These are phyloP conservation scores for Anthophora plumipes DNA, from an alignment of 2,888 invertebrate genomes.

Conservation along the genomic window DNA sequence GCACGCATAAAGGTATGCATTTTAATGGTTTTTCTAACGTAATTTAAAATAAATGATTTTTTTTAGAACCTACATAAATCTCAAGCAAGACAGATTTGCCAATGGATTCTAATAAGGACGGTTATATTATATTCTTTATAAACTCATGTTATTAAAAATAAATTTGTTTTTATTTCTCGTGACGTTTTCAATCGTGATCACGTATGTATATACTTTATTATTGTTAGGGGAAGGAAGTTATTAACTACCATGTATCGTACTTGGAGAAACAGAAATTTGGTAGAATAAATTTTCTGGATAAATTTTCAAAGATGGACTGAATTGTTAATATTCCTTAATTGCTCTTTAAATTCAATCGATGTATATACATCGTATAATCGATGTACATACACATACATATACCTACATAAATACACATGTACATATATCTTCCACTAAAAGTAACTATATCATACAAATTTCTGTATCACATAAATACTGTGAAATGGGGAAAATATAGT, in stretches of 20 bases:
- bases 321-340: constrained; percentile 73
- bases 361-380: constrained; percentile 45
- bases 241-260: constrained; percentile 45
- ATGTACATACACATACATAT: constrained; percentile 50
- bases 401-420: constrained; percentile 64
- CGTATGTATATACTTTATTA: constrained; percentile 79
- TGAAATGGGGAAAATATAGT: constrained; percentile 66
- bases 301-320: constrained; percentile 69
- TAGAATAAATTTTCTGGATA: constrained; percentile 43
- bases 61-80: constrained; percentile 18
- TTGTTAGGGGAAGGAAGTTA: constrained; percentile 62
- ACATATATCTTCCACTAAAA: constrained; percentile 53
- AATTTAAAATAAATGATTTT: constrained; percentile 20
- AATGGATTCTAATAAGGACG: constrained; percentile 68
- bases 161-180: constrained; percentile 81
- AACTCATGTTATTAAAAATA: constrained; percentile 81
- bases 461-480: constrained; percentile 58
- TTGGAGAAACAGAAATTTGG: constrained; percentile 41
- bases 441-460: constrained; percentile 56
- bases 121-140: constrained; percentile 81
- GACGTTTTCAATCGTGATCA: constrained; percentile 77
- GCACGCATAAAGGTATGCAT: constrained; percentile 17
- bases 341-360: constrained; percentile 65
- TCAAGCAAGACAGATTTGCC: constrained; percentile 74
- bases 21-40: constrained; percentile 31